Conservation (phyloP, 92 coral and sea anemone genomes). For the Parazoanthus darwini region DNA sequence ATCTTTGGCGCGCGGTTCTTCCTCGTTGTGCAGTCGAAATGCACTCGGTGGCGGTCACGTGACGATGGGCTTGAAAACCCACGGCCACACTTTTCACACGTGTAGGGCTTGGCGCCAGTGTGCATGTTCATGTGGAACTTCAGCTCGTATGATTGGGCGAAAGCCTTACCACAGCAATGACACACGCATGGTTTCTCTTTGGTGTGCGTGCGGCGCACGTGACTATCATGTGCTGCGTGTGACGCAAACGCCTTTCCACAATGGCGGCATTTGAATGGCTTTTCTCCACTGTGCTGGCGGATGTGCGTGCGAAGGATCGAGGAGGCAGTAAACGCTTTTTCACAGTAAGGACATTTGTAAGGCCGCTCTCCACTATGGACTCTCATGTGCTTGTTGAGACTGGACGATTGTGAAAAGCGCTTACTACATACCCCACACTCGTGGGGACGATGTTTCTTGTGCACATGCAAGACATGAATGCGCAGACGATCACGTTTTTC, state of each 20-base stretch:
- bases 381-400: conserved; percentile 97
- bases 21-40: conserved; percentile 84
- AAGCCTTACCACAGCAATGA: conserved; percentile 96
- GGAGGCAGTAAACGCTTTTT: conserved; percentile 95
- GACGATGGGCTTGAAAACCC: conserved; percentile 95
- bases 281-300: conserved; percentile 97
- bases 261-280: conserved; percentile 96
- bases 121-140: conserved; percentile 99
- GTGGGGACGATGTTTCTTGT: conserved; percentile 97
- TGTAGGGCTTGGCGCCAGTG: conserved; percentile 98
- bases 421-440: conserved; percentile 89
- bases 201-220: conserved; percentile 99
- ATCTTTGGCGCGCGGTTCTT: conserved; percentile 42
- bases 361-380: conserved; percentile 98
- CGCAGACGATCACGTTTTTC: conserved; percentile 98
- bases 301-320: conserved; percentile 97
- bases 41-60: conserved; percentile 79
- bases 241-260: conserved; percentile 99
- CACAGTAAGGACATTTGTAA: conserved; percentile 93
- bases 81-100: conserved; percentile 98
- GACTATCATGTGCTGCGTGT: conserved; percentile 99
- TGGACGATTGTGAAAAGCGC: conserved; percentile 97
- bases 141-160: conserved; percentile 96
- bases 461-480: conserved; percentile 94
- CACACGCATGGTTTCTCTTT: conserved; percentile 99